Conservation (phyloP, 2,888 invertebrate species). For the Cephus sareptanus region DNA sequence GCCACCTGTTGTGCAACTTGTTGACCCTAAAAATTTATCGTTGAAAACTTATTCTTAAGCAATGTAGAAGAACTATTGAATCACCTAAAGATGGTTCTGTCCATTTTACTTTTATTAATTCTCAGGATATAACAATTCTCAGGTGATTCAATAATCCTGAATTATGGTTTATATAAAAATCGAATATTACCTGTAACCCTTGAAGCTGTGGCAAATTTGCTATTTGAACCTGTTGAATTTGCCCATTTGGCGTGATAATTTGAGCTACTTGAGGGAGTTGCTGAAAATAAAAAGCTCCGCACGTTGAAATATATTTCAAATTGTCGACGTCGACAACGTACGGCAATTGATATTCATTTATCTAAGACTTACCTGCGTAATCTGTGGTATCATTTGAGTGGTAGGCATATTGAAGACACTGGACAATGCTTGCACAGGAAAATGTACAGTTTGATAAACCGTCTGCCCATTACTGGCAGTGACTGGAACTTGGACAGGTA, state of each 20-base stretch:
- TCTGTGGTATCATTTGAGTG: conserved; percentile 85
- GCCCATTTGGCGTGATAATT: conserved; percentile 88
- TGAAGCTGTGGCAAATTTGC: conserved; percentile 72
- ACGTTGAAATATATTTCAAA: neutral
- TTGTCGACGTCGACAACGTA: neutral
- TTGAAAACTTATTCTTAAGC: neutral
- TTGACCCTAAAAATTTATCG: conserved; percentile 45
- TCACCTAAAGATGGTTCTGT: no score
- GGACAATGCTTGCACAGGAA: conserved; percentile 85
- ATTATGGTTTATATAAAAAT: conserved; percentile 7
- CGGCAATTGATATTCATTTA: neutral
- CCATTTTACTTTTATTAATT: no score
- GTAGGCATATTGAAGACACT: conserved; percentile 73
- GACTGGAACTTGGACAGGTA: conserved; percentile 92
- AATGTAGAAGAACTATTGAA: neutral
- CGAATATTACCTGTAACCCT: conserved; percentile 54
- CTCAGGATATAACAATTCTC: neutral
- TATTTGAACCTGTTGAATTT: conserved; percentile 90
- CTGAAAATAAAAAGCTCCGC: conserved; percentile 59
- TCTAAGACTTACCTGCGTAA: conserved; percentile 73
- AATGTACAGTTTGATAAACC: conserved; percentile 93
- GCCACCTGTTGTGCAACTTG: conserved; percentile 55
- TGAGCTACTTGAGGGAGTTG: conserved; percentile 80
- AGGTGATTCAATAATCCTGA: neutral
- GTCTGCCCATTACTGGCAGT: conserved; percentile 88